Evolutionary conservation across 2,113 vertebrate species (phyloP), one percentile per base, ranked within the genome.

Genomic region (Leucosticte australis): DNA sequence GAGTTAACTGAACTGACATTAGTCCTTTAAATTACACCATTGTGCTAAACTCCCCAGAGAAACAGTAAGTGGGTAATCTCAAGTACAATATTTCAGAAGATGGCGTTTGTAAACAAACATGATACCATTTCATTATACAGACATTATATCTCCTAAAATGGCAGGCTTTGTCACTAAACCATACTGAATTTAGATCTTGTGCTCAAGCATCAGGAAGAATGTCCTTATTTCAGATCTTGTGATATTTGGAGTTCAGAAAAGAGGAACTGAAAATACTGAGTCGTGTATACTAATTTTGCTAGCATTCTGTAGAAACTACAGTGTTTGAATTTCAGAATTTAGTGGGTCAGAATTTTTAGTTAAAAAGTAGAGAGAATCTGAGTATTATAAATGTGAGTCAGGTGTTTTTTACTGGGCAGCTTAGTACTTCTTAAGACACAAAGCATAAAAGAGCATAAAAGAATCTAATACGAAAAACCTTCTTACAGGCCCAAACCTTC

Each of bases 21-120:
- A 56, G 18, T 41, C 52, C 71, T 22, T 63, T 50, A 23, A 49
- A 55, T 37, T 35, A 69, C 56, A 60, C 16, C 9, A 4, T 35
- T 47, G 28, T 47, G 55, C 14, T 81, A 26, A 77, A 57, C 26
- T 80, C 49, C 47, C 69, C 65, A 53, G 12, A 81, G 33, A 92
- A 96, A 52, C 17, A 13, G 11, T 52, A 78, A 53, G 18, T 47
- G 18, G 50, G 46, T 77, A 26, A 75, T 86, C 89, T 63, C 28
- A 64, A 73, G 37, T 19, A 76, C 28, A 42, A 7, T 55, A 56
- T 84, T 93, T 92, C 47, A 89, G 59, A 89, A 85, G 55, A 71
- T 22, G 33, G 6, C 7, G 83, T 87, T 96, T 90, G 41, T 91
- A 92, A 93, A 56, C n/a, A 93, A 83, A 49, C 56, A 82, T 11